phyloP scores from a whole-genome alignment of 2,113 vertebrate genomes.

The Notarius lentiginosus region DNA sequence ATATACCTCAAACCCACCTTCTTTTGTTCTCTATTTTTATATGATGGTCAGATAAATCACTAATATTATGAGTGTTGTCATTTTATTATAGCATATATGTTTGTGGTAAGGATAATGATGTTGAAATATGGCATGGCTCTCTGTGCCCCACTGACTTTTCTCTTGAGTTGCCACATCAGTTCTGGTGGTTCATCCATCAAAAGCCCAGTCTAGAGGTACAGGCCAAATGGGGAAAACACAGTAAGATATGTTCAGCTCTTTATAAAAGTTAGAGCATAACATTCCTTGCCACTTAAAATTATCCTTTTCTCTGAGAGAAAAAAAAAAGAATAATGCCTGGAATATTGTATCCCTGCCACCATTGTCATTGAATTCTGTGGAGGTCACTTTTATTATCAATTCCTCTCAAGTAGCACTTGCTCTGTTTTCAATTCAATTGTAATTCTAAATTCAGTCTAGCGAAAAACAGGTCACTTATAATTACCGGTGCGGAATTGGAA shows the following conservation, averaged over 20 bases:
- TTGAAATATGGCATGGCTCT: conserved; percentile 31
- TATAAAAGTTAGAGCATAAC: background rate
- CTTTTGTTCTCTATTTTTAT: background rate
- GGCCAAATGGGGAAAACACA: background rate
- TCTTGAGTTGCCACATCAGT: conserved; percentile 22
- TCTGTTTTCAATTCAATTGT: conserved; percentile 44
- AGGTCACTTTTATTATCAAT: conserved; percentile 60
- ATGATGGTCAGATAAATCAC: background rate
- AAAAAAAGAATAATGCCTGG: background rate
- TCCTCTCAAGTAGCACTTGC: conserved; percentile 44
- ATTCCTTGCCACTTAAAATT: background rate
- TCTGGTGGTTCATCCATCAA: conserved; percentile 36
- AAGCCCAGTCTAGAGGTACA: conserved; percentile 11
- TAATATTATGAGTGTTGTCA: background rate
- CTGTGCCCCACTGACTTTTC: conserved; percentile 24
- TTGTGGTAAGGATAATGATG: background rate
- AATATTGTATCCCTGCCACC: conserved; percentile 16
- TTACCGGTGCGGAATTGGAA: conserved; percentile 72
- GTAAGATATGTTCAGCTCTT: background rate
- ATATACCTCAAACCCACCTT: background rate
- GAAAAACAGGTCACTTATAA: conserved; percentile 72
- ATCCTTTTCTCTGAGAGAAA: background rate
- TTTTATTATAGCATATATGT: conserved; percentile 13
- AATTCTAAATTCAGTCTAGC: conserved; percentile 64
- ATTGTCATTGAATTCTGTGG: conserved; percentile 25